Conservation (phyloP, 1,140 invertebrate genomes). For the Danaus melanippus region DNA sequence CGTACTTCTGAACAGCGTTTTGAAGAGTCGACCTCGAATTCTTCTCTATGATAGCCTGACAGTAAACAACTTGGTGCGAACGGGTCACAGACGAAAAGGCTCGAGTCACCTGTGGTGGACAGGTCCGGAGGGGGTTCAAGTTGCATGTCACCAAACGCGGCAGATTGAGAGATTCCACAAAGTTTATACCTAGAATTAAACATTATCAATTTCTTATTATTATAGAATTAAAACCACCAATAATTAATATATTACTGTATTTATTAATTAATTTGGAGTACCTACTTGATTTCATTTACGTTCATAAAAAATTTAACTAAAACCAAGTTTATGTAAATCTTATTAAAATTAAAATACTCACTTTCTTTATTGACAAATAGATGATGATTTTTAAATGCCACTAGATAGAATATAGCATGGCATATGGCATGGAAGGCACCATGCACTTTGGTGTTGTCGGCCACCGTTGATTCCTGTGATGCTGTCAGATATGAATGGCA, state of each 20-base stretch:
- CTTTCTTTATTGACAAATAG: slow-evolving; percentile 82
- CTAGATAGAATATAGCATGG: slow-evolving; percentile 91
- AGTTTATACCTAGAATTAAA: slow-evolving; percentile 78
- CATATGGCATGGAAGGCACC: slow-evolving; percentile 91
- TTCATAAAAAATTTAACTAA: no score
- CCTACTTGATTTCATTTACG: no score
- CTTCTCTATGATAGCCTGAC: slow-evolving; percentile 89
- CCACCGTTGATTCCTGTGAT: slow-evolving; percentile 48
- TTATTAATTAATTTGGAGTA: not conserved
- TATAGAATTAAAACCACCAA: no score
- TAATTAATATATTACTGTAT: no score
- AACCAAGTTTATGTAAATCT: no score
- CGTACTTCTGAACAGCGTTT: slow-evolving; percentile 28
- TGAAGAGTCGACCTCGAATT: slow-evolving; percentile 80
- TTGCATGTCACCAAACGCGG: slow-evolving; percentile 86
- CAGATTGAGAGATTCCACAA: slow-evolving; percentile 86
- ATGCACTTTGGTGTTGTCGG: slow-evolving; percentile 76
- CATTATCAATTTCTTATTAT: no score
- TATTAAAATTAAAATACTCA: slow-evolving; percentile 60
- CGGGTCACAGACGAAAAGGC: slow-evolving; percentile 89
- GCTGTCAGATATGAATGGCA: slow-evolving; percentile 67
- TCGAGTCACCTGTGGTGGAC: slow-evolving; percentile 82
- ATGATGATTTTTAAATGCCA: slow-evolving; percentile 90
- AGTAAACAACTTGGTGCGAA: slow-evolving; percentile 93
- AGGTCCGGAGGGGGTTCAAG: slow-evolving; percentile 89